Conservation (phyloP, 2,797 vertebrate species). For the Aulostomus chinensis region DNA sequence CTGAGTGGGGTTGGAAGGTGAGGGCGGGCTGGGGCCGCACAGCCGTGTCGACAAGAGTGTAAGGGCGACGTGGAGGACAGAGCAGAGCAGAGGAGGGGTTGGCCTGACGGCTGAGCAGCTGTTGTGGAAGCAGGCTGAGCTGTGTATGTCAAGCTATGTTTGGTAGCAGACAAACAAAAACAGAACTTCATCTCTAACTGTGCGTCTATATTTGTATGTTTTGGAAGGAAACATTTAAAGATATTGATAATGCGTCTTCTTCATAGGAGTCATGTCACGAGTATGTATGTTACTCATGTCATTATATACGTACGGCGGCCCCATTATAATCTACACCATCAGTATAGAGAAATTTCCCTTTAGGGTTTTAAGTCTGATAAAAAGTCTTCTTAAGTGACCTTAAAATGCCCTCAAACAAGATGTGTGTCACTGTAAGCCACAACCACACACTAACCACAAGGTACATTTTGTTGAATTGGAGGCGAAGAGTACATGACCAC, state of each 20-base stretch:
- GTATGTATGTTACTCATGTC: constrained; percentile 42
- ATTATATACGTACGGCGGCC: constrained; percentile 65
- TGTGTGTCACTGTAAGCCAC: constrained; percentile 22
- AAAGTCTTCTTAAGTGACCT: constrained; percentile 24
- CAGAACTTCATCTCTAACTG: too few species aligned
- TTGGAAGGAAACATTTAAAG: too few species aligned
- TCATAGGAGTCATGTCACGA: constrained; percentile 6
- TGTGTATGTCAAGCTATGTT: not conserved
- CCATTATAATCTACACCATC: constrained; percentile 53
- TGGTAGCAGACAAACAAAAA: too few species aligned
- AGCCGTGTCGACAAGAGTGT: constrained; percentile 71
- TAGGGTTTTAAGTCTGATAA: constrained; percentile 41
- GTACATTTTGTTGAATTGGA: constrained; percentile 41
- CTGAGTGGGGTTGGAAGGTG: constrained; percentile 77
- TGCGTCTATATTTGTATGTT: too few species aligned
- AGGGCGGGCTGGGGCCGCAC: constrained; percentile 60
- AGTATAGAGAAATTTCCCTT: constrained; percentile 51
- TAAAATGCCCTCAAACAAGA: constrained; percentile 38
- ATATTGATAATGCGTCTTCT: constrained; percentile 1
- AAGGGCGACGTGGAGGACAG: constrained; percentile 68
- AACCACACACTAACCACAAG: constrained; percentile 53
- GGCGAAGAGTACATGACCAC: constrained; percentile 48
- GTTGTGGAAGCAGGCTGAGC: not conserved
- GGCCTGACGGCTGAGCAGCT: constrained; percentile 29
- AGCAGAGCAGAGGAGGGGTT: constrained; percentile 59